Evolutionary conservation across 2,888 invertebrate genomes (phyloP), one percentile per base, ranked within the genome.

Genomic region (Megaustenia siamemsis): DNA sequence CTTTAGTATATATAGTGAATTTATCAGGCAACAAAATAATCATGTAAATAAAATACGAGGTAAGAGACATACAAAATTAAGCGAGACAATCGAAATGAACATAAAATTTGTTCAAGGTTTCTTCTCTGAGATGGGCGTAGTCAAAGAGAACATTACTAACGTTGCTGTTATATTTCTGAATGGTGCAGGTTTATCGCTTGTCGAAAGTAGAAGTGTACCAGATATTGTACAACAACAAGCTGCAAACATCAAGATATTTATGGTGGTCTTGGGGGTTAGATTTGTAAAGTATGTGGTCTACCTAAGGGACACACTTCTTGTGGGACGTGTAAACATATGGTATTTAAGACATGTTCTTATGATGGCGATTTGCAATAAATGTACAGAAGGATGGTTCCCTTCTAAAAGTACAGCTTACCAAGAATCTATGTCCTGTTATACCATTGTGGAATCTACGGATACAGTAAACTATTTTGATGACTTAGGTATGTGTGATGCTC

Each of bases 311-410:
- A 28, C 60, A 60, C 60, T 60, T 60, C 24, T 60, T 60, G 1
- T 60, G 8, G 1, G 6, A 3, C 5, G 3, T 28, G n/a, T 28
- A n/a, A 21, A 60, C 28, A 60, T 12, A 3, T 3, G 3, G 28
- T 28, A 10, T 6, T 6, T 8, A 6, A 60, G 2, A 28, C 28
- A 2, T n/a, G 21, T 60, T 28, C 60, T 60, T 6, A 60, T n/a
- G 5, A 69, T 69, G 69, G 69, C 69, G 1, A 38, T 69, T 12
- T 69, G 69, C 21, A 69, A 69, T 38, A 35, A 69, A 8, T 69
- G 69, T 69, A 3, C 15, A 69, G 18, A 69, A 21, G 69, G 38
- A 15, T 69, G 35, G 69, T 15, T 3, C 38, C 12, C 38, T 1
- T 40, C 8, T 35, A 1, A 35, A 8, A 35, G 38, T 24, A 40